Base-by-base conservation (phyloP, 2,113 vertebrate species). In the Gyps fulvus region DNA sequence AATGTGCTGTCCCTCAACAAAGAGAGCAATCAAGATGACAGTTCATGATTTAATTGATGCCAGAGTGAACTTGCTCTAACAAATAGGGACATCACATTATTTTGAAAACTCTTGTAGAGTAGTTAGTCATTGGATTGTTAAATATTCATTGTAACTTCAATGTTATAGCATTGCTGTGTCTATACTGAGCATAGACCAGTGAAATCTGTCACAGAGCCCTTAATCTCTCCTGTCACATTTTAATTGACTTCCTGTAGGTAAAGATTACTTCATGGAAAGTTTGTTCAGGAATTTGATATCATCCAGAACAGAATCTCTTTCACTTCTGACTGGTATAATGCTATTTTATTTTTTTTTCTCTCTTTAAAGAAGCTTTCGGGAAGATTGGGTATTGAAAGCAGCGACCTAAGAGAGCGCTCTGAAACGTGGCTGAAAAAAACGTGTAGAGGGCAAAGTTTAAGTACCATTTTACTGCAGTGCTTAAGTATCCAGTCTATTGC, bases 201-300 rank as follows among this genome's bases (percentile, higher is more conserved):
- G 97, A 97, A 93, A 97, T 98, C 98, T 98, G 98, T 99, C 99
- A 99, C 98, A 97, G 98, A 98, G 98, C 98, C 99, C 98, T 99
- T 99, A 99, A 99, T 99, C 98, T 99, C 98, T 98, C 97, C 98
- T 98, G 99, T 98, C 99, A 98, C 98, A 98, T 98, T 99, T 99
- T 99, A 99, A 99, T 99, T 99, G 99, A 99, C 99, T 99, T 99
- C 98, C 98, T 98, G 98, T 98, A 99, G 99, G 98, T 99, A 98
- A 98, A 98, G 98, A 99, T 99, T 99, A 98, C 99, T 99, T 98
- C 98, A 97, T 98, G 98, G 98, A 95, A 98, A 98, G 98, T 99
- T 98, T 98, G 98, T 94, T 98, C 96, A 97, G 97, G 98, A 98
- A 98, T 97, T 96, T 97, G 96, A 96, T 98, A 95, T 93, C 87